Percentiles rank a stretch among this genome's conserved stretches.
phyloP scores from a whole-genome alignment of 30 jellyfish, hydroid and myxozoan species.

The Turritopsis dohrnii region DNA sequence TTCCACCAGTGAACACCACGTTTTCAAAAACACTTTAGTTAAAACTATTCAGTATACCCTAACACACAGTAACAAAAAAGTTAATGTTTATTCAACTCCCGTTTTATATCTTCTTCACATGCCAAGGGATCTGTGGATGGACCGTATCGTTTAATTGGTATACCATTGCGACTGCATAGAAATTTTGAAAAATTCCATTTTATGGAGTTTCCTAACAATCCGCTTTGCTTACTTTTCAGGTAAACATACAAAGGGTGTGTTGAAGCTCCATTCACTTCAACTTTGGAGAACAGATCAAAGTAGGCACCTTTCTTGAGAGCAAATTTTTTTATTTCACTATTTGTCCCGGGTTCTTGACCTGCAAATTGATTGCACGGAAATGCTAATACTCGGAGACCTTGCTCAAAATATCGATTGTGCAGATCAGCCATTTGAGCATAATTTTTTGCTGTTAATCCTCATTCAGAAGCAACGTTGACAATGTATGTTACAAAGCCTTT shows the following conservation, averaged over 20 bases:
- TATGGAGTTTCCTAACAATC: slow-evolving; percentile 76
- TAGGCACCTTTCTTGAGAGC: slow-evolving; percentile 82
- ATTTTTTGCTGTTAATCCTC: slow-evolving; percentile 98
- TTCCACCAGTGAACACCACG: too few relatives aligned
- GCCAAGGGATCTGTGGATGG: slow-evolving; percentile 91
- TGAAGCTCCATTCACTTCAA: slow-evolving; percentile 92
- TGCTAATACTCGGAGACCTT: slow-evolving; percentile 97
- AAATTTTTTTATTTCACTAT: slow-evolving; percentile 81
- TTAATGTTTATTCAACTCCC: slow-evolving; percentile 44
- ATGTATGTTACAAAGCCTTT: slow-evolving; percentile 79
- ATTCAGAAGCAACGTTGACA: slow-evolving; percentile 93
- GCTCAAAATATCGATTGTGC: slow-evolving; percentile 87
- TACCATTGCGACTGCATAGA: slow-evolving; percentile 76
- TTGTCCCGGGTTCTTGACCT: slow-evolving; percentile 98
- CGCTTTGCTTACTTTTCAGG: slow-evolving; percentile 61
- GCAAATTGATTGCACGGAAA: slow-evolving; percentile 99
- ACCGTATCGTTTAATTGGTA: slow-evolving; percentile 84
- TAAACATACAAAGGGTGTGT: slow-evolving; percentile 86
- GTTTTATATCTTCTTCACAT: slow-evolving; percentile 77
- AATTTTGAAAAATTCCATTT: slow-evolving; percentile 97
- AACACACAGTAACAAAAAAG: too few relatives aligned
- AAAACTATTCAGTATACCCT: too few relatives aligned
- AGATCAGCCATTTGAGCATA: slow-evolving; percentile 95
- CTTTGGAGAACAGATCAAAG: slow-evolving; percentile 79
- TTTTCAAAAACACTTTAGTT: too few relatives aligned